phyloP scores from a whole-genome alignment of 2,888 invertebrate genomes.

The Microdon myrmicae region DNA sequence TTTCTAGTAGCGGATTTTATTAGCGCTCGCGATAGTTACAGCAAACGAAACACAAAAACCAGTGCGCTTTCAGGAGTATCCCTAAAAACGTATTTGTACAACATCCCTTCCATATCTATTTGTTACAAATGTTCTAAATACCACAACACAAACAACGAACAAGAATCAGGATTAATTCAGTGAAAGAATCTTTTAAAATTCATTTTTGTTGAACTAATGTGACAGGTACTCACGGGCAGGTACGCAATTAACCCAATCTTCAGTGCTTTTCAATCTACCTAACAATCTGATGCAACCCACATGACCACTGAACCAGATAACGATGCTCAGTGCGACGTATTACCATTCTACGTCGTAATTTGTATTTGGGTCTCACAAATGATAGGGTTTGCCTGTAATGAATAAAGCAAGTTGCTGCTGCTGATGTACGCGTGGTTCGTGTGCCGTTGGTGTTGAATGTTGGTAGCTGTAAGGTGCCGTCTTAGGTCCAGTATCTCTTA shows the following conservation, averaged over 20 bases:
- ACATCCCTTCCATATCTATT: no score
- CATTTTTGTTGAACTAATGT: slow-evolving; percentile 40
- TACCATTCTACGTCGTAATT: slow-evolving; percentile 46
- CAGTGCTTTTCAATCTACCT: slow-evolving; percentile 7
- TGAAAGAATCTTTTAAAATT: slow-evolving; percentile 23
- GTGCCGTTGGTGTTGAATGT: no score
- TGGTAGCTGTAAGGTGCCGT: slow-evolving; percentile 19
- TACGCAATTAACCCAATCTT: slow-evolving; percentile 11
- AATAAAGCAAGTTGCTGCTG: slow-evolving; percentile 45
- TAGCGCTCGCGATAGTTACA: no score
- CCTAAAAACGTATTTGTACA: no score
- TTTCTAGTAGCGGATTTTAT: no score
- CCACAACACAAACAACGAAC: no score
- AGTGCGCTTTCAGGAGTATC: no score
- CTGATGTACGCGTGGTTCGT: slow-evolving; percentile 40
- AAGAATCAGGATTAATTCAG: no score
- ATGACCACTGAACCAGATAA: slow-evolving; percentile 50
- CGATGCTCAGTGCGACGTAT: slow-evolving; percentile 47
- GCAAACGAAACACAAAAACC: no score
- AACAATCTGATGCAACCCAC: slow-evolving; percentile 36
- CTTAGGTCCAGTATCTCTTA: slow-evolving; percentile 19
- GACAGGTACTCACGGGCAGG: no score
- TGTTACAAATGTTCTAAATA: no score
- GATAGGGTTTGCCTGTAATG: slow-evolving; percentile 44
- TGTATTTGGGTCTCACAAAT: slow-evolving; percentile 50